Evolutionary conservation across 2,113 vertebrate species (phyloP).

Genomic region (Tachuris rubrigastra): DNA sequence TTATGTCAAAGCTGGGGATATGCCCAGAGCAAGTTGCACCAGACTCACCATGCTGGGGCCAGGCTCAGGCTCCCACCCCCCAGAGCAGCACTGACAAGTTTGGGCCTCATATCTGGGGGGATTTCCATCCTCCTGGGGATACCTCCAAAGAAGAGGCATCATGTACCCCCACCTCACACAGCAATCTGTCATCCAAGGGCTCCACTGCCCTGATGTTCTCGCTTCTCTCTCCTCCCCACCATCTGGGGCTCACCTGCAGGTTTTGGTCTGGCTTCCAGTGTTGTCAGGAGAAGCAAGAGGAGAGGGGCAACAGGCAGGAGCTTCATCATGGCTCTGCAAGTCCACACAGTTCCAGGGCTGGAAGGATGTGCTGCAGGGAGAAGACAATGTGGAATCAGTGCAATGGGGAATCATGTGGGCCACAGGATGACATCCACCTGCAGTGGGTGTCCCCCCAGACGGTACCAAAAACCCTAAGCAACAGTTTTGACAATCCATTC

Average conservation of each 20-base stretch:
- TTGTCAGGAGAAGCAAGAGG: conserved; percentile 70
- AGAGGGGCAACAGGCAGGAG: conserved; percentile 40
- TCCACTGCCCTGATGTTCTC: not conserved
- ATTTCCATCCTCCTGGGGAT: not conserved
- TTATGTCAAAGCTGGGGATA: not conserved
- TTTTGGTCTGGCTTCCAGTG: conserved; percentile 68
- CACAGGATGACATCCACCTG: not conserved
- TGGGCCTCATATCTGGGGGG: rapidly evolving
- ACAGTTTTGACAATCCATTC: not conserved
- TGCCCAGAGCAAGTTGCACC: not conserved
- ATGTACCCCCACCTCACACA: not conserved
- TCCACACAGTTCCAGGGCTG: not conserved
- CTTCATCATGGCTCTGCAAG: conserved; percentile 56
- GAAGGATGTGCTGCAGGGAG: not conserved
- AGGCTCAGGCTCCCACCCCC: not conserved
- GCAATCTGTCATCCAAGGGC: rapidly evolving
- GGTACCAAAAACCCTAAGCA: not conserved
- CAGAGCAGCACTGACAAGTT: rapidly evolving
- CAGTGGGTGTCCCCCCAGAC: not conserved
- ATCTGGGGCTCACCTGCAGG: conserved; percentile 59
- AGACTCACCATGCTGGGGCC: not conserved
- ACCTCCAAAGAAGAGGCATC: not conserved
- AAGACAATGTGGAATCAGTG: not conserved
- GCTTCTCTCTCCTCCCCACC: not conserved
- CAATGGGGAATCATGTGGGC: not conserved